Evolutionary conservation across 2,113 vertebrate species (phyloP).

Genomic region (Anguilla japonica): DNA sequence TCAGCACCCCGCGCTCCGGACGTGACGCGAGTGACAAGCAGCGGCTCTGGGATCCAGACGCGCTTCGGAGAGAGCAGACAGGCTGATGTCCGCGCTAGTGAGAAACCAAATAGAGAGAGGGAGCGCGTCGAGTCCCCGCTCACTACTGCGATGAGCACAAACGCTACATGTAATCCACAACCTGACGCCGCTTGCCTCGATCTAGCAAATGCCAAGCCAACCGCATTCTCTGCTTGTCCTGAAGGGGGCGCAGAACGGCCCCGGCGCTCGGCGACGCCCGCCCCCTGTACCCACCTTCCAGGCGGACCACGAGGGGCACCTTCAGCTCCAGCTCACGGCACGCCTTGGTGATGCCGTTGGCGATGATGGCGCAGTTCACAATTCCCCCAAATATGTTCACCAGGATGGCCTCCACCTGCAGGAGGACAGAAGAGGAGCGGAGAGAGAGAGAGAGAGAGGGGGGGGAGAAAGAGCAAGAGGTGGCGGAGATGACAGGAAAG

Average conservation of each 20-base stretch:
- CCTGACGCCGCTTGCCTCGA: no score
- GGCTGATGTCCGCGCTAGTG: no score
- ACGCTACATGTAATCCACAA: no score
- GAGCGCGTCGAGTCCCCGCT: no score
- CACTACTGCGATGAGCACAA: no score
- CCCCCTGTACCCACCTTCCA: conserved; percentile 81
- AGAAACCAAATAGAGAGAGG: no score
- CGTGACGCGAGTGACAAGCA: conserved; percentile 17
- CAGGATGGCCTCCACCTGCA: conserved; percentile 93
- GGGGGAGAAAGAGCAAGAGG: conserved; percentile 7
- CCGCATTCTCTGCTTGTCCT: not conserved
- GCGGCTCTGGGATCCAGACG: not conserved
- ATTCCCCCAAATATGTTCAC: conserved; percentile 98
- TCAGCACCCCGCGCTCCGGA: conserved; percentile 52
- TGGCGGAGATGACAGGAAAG: no score
- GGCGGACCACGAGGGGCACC: conserved; percentile 91
- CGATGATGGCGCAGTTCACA: conserved; percentile 96
- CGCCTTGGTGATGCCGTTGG: conserved; percentile 95
- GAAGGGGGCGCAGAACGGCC: not conserved
- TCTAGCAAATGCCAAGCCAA: no score
- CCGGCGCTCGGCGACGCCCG: not conserved
- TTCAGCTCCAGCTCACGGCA: conserved; percentile 90
- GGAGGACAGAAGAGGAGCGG: not conserved
- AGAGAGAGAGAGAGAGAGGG: not conserved
- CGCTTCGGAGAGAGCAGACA: conserved; percentile 44